Evolutionary conservation across 1,140 invertebrate species (phyloP).

Genomic region (Trachymyrmex septentrionalis): DNA sequence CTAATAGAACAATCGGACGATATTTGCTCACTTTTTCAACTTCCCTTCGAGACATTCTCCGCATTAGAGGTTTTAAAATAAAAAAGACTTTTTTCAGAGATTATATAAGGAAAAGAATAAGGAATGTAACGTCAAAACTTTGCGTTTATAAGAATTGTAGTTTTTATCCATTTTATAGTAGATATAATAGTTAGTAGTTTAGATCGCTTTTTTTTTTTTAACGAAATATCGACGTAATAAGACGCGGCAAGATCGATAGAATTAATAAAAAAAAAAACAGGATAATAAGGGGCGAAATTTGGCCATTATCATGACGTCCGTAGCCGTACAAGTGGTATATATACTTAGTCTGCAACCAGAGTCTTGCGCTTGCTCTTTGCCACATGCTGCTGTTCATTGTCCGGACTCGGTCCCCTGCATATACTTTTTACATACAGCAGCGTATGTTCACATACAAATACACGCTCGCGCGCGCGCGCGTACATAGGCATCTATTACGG

Average conservation of each 20-base stretch:
- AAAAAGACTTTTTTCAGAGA: not conserved
- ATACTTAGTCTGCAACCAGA: constrained; percentile 68
- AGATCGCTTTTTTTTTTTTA: not conserved
- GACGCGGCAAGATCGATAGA: not conserved
- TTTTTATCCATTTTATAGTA: not conserved
- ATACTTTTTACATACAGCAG: not conserved
- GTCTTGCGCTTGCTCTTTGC: constrained; percentile 57
- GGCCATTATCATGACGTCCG: constrained; percentile 45
- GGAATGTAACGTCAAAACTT: not conserved
- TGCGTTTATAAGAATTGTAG: not conserved
- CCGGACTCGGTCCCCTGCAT: constrained; percentile 32
- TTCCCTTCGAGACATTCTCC: no score
- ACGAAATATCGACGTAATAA: not conserved
- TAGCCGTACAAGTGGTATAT: constrained; percentile 68
- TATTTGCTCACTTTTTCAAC: no score
- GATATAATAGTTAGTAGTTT: not conserved
- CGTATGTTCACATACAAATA: not conserved
- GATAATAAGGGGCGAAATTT: not conserved
- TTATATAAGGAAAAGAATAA: not conserved
- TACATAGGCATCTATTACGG: constrained; percentile 23
- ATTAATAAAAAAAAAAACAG: not conserved
- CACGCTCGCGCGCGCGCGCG: not conserved
- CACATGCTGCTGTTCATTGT: constrained; percentile 55
- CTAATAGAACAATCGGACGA: no score
- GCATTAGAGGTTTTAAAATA: no score